These are phyloP conservation scores for Mercenaria mercenaria DNA, from an alignment of 1,140 invertebrate genomes.

Conservation along the genomic window DNA sequence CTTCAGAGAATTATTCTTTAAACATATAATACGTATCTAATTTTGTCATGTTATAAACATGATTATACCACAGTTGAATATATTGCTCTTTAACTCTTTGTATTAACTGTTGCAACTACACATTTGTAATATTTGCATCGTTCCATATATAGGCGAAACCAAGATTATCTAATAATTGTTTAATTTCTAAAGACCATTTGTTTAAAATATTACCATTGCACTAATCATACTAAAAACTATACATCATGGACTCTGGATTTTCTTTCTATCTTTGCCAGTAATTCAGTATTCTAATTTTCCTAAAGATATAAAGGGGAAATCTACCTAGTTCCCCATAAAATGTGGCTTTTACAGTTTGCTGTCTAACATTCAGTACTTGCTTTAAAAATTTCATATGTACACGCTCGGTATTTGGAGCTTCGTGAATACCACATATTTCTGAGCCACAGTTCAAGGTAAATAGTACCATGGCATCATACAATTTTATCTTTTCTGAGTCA, in stretches of 20 bases:
- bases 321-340: neutral
- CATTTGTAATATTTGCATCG: neutral
- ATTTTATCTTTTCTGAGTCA: too few species aligned
- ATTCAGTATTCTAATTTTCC: neutral
- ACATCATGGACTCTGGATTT: neutral
- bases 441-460: neutral
- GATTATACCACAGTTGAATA: neutral
- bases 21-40: neutral
- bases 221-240: neutral
- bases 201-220: neutral
- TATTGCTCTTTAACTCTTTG: neutral
- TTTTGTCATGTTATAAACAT: neutral
- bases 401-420: neutral
- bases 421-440: neutral
- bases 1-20: neutral
- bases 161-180: slow-evolving; percentile 11
- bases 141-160: neutral
- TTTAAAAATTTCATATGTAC: too few species aligned
- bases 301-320: neutral
- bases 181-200: neutral
- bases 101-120: neutral
- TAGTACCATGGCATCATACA: too few species aligned
- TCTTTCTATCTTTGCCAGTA: neutral
- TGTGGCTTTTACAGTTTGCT: neutral
- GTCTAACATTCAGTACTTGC: too few species aligned